Evolutionary conservation across 1,140 invertebrate species (phyloP), one percentile per base, ranked within the genome.

Genomic region (Popillia japonica): DNA sequence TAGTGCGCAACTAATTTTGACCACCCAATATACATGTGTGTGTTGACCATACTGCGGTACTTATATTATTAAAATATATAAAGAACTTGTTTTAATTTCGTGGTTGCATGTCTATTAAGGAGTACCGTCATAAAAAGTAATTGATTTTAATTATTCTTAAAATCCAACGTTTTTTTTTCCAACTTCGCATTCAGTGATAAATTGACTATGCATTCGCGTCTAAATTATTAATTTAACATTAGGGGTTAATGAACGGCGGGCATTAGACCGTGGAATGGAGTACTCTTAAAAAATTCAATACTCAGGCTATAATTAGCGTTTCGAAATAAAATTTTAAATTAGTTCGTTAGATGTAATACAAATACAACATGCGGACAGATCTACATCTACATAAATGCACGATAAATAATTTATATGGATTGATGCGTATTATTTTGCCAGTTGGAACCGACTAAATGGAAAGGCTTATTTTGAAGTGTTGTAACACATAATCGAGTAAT

Each of bases 211-310:
- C 48, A 55, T 55, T 55, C 48, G 6, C 17, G n/a, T 14, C 17
- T 55, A 55, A 55, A 55, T 55, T 55, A 55, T 17, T 55, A 55
- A 55, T 55, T 55, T 55, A 55, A 55, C 17, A 55, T 55, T 55
- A 7, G 48, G 17, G 48, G 48, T 55, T 55, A 55, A 55, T 17
- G 48, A 55, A 55, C n/a, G 14, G 6, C 6, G 14, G 14, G 48
- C 48, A 17, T 55, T 55, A 55, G 48, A 55, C 48, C 48, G 48
- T 55, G 14, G 7, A 17, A 17, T n/a, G 6, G 48, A 55, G 17
- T 55, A 55, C 17, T 17, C 48, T 17, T 17, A 55, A 17, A 17
- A 55, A 55, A 55, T 55, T 55, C 48, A 55, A 55, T 17, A 55
- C 48, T 17, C 6, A 14, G 14, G 48, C 14, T 55, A 17, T 55